Evolutionary conservation across 2,113 vertebrate genomes (phyloP).

Genomic region (Hylia prasina): DNA sequence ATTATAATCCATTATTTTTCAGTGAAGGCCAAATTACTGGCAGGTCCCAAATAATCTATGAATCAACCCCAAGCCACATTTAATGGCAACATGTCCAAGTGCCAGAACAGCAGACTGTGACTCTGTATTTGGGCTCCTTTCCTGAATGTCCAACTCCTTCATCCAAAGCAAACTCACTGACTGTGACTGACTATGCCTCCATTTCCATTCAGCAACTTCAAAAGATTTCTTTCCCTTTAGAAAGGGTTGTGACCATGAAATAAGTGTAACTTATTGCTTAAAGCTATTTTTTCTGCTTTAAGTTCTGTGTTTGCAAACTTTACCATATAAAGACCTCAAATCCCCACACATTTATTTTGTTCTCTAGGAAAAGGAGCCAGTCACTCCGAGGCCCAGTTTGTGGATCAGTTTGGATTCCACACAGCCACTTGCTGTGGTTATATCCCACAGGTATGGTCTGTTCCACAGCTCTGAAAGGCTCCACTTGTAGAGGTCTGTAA

Average conservation of each 20-base stretch:
- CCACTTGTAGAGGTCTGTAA: neutral
- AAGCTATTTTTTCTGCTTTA: neutral
- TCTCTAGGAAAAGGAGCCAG: constrained; percentile 76
- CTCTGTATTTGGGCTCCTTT: neutral
- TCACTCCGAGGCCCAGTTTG: constrained; percentile 52
- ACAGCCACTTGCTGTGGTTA: constrained; percentile 87
- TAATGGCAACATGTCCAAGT: neutral
- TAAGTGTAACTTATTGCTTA: neutral
- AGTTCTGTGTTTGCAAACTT: neutral
- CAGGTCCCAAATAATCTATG: neutral
- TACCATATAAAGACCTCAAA: neutral
- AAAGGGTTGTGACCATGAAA: neutral
- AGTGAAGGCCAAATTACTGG: neutral
- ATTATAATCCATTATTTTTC: neutral
- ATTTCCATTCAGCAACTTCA: neutral
- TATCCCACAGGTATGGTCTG: constrained; percentile 81
- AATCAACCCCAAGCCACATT: neutral
- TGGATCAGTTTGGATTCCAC: constrained; percentile 86
- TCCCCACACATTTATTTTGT: neutral
- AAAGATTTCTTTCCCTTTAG: neutral
- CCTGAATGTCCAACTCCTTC: neutral
- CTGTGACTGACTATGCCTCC: neutral
- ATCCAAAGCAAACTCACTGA: neutral
- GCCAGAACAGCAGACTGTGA: neutral
- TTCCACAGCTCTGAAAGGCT: neutral